A percentile compares a stretch with the other conserved stretches of the same genome.
Evolutionary conservation across 2,797 vertebrate species (phyloP).

Genomic region (Tamandua tetradactyla): DNA sequence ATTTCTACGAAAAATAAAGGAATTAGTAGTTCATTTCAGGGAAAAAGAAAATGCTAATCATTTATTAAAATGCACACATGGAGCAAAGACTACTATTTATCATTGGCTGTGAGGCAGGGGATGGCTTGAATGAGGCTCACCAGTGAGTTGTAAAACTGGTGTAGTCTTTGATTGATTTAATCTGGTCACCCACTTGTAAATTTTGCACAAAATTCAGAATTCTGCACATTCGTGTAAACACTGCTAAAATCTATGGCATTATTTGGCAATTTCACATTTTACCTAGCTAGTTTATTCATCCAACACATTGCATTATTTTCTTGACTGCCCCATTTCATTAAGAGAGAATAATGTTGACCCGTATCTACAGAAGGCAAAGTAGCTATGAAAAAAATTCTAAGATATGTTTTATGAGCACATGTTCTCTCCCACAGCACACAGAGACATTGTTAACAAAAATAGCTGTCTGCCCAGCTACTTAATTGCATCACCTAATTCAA

Average conservation of each 20-base stretch:
- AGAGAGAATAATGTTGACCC: neutral
- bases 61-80: neutral
- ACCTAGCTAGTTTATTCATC: neutral
- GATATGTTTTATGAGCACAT: neutral
- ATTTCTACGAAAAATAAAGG: neutral
- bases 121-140: neutral
- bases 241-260: neutral
- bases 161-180: neutral
- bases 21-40: neutral
- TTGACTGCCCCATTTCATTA: neutral
- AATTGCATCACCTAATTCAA: conserved; percentile 4
- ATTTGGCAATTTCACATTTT: neutral
- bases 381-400: neutral
- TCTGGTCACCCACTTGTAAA: neutral
- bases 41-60: neutral
- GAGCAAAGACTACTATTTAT: neutral
- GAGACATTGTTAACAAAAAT: neutral
- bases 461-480: neutral
- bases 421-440: neutral
- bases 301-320: neutral
- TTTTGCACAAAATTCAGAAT: neutral
- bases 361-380: neutral
- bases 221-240: neutral
- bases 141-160: neutral
- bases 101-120: neutral